phyloP scores from a whole-genome alignment of 2,888 invertebrate genomes.

The Aproaerema taeniolella region DNA sequence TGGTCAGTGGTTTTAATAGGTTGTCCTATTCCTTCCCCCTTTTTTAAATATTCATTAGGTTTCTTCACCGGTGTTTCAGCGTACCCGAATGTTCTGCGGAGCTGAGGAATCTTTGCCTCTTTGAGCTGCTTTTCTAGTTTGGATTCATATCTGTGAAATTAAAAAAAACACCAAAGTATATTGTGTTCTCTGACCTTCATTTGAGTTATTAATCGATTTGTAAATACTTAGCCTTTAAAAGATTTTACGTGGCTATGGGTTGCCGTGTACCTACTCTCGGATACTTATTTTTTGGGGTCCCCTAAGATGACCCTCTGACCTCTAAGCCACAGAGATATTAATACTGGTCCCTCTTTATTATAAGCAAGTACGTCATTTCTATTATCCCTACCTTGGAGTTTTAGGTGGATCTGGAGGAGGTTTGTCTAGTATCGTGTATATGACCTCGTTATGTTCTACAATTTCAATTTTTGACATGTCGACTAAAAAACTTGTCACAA shows the following conservation, averaged over 20 bases:
- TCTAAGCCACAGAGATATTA: too few species aligned
- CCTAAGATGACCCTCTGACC: too few species aligned
- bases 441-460: conserved; percentile 81
- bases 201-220: too few species aligned
- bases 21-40: conserved; percentile 72
- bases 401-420: conserved; percentile 64
- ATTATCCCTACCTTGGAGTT: conserved; percentile 68
- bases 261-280: too few species aligned
- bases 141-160: conserved; percentile 62
- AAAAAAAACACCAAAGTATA: too few species aligned
- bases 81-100: conserved; percentile 81
- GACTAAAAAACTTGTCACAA: too few species aligned
- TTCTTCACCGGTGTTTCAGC: conserved; percentile 78
- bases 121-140: conserved; percentile 65
- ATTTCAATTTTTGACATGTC: conserved; percentile 84
- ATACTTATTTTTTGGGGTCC: too few species aligned
- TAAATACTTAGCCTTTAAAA: too few species aligned
- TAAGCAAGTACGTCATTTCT: too few species aligned
- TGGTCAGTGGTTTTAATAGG: conserved; percentile 56
- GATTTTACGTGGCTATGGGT: too few species aligned
- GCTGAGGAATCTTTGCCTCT: conserved; percentile 56
- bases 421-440: conserved; percentile 77
- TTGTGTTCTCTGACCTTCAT: too few species aligned
- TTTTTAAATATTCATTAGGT: conserved; percentile 80
- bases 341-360: too few species aligned